Conservation (phyloP, 2,888 invertebrate species). For the Drosophila mayaguana region DNA sequence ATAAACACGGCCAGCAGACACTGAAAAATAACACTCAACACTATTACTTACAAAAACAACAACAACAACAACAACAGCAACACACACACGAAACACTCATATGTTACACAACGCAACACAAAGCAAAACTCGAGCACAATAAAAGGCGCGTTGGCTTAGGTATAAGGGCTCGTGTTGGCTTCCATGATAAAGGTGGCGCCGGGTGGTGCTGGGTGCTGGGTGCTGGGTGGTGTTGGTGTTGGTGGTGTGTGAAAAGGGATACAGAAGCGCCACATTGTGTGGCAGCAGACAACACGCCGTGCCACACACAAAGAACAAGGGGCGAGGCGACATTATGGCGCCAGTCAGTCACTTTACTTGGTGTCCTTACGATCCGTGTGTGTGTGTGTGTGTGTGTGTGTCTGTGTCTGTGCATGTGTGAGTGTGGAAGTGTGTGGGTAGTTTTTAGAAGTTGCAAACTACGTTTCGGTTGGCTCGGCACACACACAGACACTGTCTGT, state of each 20-base stretch:
- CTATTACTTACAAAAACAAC: constrained; percentile 44
- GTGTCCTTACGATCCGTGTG: background rate
- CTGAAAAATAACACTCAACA: constrained; percentile 40
- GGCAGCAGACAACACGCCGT: constrained; percentile 46
- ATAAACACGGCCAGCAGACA: constrained; percentile 45
- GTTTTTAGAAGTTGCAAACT: constrained; percentile 28
- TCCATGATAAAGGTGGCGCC: constrained; percentile 32
- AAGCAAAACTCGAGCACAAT: constrained; percentile 43
- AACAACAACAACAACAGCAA: constrained; percentile 13
- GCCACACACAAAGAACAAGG: constrained; percentile 35
- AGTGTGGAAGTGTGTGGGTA: constrained; percentile 12
- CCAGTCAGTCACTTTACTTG: constrained; percentile 70
- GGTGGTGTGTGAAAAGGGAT: constrained; percentile 43
- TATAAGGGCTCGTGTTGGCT: constrained; percentile 39
- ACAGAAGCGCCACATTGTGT: constrained; percentile 50
- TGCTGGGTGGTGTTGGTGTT: background rate
- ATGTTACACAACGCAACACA: constrained; percentile 33
- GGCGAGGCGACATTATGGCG: constrained; percentile 78
- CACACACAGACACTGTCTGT: background rate
- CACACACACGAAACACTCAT: constrained; percentile 21
- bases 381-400: background rate
- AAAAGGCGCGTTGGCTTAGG: constrained; percentile 72
- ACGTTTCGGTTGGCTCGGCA: constrained; percentile 15
- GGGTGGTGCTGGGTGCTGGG: constrained; percentile 10
- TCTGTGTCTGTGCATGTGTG: background rate